Base-by-base conservation (phyloP, 2,888 invertebrate genomes). In the Mamestra brassicae region DNA sequence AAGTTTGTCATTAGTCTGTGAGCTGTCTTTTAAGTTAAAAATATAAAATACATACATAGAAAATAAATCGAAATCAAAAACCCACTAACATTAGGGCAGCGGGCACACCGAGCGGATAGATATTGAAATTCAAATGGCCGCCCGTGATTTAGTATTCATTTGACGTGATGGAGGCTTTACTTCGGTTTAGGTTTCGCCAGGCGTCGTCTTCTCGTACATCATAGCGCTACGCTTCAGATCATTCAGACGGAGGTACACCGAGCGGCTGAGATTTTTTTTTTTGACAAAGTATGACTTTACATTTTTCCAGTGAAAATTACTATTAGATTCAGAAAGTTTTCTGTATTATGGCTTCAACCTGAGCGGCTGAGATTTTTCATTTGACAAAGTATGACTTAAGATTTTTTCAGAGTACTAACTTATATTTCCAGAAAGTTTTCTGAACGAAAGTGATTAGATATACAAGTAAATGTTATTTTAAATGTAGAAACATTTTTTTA, bases 191-290 rank as follows among this genome's bases (percentile, higher is more conserved):
- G 95, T 96, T 95, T 96, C 96, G 95, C 94, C 94, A 93, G 94
- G 96, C 95, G 96, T 96, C 96, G 95, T 92, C 94, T 94, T 94
- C 96, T 94, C 96, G 95, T 96, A 95, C 95, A 96, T 96, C 96
- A 96, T 96, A 96, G 94, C 94, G 93, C 93, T 91, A 91, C 94
- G 94, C 93, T 94, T 93, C 91, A 93, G 92, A 91, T 90, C 86
- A 61, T 89, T 78, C 79, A 62, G 91, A 13, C 71, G 80, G 82
- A 36, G 87, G 45, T 76, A 89, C 88, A 95, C 87, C 66, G 86
- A 70, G 92, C 0, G 38, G 2, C 13, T 63, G 13, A 55, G 36
- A 63, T 71, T 72, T 77, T 72, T 26, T 0, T 60, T 63, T 38
- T 54, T 2, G n/a, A n/a, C 3, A 54, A n/a, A 54, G 52, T n/a